Conservation (phyloP, 2,797 vertebrate species). For the Enteromius treurensis region DNA sequence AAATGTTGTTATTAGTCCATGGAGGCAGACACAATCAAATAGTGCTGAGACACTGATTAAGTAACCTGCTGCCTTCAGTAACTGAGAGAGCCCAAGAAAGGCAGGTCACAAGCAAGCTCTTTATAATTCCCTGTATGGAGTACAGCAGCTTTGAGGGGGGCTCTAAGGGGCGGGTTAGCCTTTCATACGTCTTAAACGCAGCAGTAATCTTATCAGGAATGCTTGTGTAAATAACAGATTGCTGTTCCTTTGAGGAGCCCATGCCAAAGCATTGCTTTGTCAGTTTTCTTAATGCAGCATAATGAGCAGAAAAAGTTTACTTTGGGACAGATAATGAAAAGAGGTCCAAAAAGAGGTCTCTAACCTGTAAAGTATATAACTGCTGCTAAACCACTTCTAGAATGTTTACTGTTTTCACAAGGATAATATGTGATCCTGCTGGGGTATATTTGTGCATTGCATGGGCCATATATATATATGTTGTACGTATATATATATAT, state of each 20-base stretch:
- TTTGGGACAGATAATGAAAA: neutral
- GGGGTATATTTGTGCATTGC: too few relatives aligned
- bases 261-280: constrained; percentile 8
- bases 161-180: constrained; percentile 32
- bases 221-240: constrained; percentile 61
- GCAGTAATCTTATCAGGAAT: constrained; percentile 78
- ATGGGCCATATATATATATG: too few relatives aligned
- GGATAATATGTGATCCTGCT: neutral
- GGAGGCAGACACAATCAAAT: constrained; percentile 40
- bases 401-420: neutral
- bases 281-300: constrained; percentile 21
- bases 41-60: constrained; percentile 49
- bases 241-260: constrained; percentile 35
- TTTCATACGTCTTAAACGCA: constrained; percentile 52
- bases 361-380: constrained; percentile 7
- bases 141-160: constrained; percentile 40
- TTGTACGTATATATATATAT: too few relatives aligned
- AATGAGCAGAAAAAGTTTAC: neutral
- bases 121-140: constrained; percentile 60
- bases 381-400: constrained; percentile 5
- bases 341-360: neutral
- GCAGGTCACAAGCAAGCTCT: constrained; percentile 54
- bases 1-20: constrained; percentile 50
- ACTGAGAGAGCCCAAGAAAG: constrained; percentile 45
- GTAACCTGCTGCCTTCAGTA: constrained; percentile 51